Percentiles rank a stretch among this genome's conserved stretches.
These are phyloP conservation scores for Ambastaia sidthimunki DNA, from an alignment of 2,797 vertebrate species.

Conservation along the genomic window DNA sequence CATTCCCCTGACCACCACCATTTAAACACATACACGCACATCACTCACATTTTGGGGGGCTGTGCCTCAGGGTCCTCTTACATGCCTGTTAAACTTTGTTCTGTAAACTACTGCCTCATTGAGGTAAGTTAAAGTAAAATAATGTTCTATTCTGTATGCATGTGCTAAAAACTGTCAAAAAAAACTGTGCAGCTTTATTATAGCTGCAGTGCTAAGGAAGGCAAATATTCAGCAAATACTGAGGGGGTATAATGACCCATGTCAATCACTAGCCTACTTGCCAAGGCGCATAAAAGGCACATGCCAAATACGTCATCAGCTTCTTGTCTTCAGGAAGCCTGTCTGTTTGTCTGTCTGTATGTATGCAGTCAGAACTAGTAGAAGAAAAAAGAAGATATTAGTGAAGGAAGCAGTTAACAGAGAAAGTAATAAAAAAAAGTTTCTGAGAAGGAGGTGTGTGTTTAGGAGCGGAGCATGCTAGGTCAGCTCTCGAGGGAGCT, in stretches of 20 bases:
- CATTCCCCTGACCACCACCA: slow-evolving; percentile 8
- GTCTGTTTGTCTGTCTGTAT: no score
- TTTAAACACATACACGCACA: not conserved
- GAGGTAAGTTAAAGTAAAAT: slow-evolving; percentile 15
- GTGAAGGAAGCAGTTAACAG: no score
- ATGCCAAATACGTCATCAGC: no score
- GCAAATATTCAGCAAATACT: slow-evolving; percentile 15
- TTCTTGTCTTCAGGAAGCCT: no score
- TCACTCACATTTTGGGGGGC: slow-evolving; percentile 10
- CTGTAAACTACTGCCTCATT: not conserved
- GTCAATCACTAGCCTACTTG: slow-evolving; percentile 48
- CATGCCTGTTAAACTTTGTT: slow-evolving; percentile 7
- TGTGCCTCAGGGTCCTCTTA: not conserved
- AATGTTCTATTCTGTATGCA: not conserved
- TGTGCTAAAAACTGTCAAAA: not conserved
- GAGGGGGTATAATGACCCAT: slow-evolving; percentile 20
- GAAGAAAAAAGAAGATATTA: no score
- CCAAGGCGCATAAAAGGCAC: no score
- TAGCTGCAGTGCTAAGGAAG: not conserved
- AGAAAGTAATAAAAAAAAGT: no score
- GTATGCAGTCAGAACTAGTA: no score
- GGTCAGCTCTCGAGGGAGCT: no score
- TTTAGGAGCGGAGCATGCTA: no score
- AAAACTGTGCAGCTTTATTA: not conserved
- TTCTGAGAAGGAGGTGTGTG: no score